A percentile compares a stretch with the other conserved stretches of the same genome.
These are phyloP conservation scores for Donacobius atricapilla DNA, from an alignment of 2,113 vertebrate species.

Conservation along the genomic window DNA sequence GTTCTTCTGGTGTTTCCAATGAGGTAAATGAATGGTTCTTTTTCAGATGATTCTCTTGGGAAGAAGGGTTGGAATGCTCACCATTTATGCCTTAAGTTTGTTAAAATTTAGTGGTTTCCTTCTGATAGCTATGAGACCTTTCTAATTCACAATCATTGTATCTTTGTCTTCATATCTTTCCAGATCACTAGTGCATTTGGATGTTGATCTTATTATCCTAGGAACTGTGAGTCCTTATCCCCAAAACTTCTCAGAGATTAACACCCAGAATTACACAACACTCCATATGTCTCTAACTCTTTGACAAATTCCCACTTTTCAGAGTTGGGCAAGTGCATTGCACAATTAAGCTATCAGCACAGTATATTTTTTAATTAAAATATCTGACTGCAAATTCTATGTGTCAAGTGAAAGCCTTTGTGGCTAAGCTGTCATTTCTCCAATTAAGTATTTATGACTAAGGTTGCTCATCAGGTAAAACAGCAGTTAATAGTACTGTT, in stretches of 20 bases:
- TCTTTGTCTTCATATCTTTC: constrained; percentile 55
- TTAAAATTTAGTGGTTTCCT: not conserved
- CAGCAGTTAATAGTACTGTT: not conserved
- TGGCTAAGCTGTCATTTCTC: not conserved
- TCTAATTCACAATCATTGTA: constrained; percentile 14
- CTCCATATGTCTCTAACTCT: not conserved
- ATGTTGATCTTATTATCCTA: constrained; percentile 52
- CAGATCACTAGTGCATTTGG: constrained; percentile 40
- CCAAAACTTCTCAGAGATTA: not conserved
- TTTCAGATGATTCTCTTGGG: constrained; percentile 54
- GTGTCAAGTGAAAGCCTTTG: not conserved
- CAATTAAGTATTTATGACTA: not conserved
- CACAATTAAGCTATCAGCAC: not conserved
- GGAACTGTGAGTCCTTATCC: constrained; percentile 49
- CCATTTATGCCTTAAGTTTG: not conserved
- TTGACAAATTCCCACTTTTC: constrained; percentile 25
- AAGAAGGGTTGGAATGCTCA: constrained; percentile 10
- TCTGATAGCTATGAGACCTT: not conserved
- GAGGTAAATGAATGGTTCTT: constrained; percentile 88
- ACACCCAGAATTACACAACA: not conserved
- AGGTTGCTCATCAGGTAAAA: not conserved
- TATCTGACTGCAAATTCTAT: not conserved
- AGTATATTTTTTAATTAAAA: not conserved
- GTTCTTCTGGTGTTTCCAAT: constrained; percentile 84
- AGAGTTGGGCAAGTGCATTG: not conserved